phyloP scores from a whole-genome alignment of 2,797 vertebrate species.

The Crenichthys baileyi region DNA sequence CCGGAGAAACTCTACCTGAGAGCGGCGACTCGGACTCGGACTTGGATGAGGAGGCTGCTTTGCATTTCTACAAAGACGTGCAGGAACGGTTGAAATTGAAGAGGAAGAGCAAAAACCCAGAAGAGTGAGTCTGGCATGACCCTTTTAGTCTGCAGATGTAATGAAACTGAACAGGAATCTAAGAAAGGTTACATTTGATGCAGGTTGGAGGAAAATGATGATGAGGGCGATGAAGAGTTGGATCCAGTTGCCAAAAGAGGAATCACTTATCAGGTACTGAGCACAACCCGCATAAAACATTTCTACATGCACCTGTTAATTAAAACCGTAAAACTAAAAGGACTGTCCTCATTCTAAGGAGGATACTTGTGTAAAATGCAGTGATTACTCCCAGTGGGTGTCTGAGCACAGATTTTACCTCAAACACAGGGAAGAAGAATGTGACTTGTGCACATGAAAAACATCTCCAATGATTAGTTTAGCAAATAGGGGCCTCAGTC shows the following conservation, averaged over 20 bases:
- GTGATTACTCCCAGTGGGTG: background rate
- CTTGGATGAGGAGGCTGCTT: constrained; percentile 84
- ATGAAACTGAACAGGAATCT: background rate
- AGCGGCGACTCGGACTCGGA: constrained; percentile 64
- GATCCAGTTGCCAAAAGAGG: constrained; percentile 86
- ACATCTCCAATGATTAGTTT: no score
- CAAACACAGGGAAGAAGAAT: background rate
- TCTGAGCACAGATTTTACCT: background rate
- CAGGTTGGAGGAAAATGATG: constrained; percentile 59
- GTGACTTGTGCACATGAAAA: background rate
- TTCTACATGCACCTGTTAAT: background rate
- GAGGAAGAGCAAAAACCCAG: constrained; percentile 75
- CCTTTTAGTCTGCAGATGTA: background rate
- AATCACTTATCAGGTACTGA: constrained; percentile 90
- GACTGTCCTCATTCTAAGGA: no score
- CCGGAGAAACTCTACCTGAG: constrained; percentile 43
- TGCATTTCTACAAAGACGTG: constrained; percentile 83
- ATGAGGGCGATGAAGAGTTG: constrained; percentile 52
- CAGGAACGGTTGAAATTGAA: constrained; percentile 85
- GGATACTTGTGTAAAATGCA: background rate
- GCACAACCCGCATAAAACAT: background rate
- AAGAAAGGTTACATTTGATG: constrained; percentile 30
- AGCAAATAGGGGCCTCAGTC: no score
- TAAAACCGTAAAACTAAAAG: no score
- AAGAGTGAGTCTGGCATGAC: constrained; percentile 65